Percentiles rank a stretch among this genome's conserved stretches.
Conservation (phyloP, 2,113 vertebrate genomes). For the Podocnemis expansa region DNA sequence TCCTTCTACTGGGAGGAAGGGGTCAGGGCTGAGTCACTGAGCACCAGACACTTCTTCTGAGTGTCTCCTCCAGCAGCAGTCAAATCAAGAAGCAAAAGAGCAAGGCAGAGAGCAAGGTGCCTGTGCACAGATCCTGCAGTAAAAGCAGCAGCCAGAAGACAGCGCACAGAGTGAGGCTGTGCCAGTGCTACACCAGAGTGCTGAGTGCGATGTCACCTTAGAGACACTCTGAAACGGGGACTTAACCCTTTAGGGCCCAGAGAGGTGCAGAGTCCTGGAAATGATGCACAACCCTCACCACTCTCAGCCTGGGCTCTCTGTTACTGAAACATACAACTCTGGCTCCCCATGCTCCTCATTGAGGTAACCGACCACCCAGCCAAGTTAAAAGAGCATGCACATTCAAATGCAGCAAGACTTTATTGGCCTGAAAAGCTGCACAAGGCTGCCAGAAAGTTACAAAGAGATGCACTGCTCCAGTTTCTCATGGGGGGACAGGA, state of each 20-base stretch:
- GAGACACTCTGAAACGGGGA: constrained; percentile 59
- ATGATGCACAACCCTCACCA: rapidly evolving
- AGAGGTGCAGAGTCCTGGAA: not conserved
- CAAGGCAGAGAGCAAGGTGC: not conserved
- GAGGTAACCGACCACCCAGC: not conserved
- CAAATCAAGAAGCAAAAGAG: not conserved
- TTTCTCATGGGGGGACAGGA: not conserved
- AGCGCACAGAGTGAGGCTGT: constrained; percentile 48
- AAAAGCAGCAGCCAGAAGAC: constrained; percentile 43
- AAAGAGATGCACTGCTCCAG: not conserved
- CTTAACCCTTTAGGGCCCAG: constrained; percentile 53
- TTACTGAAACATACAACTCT: not conserved
- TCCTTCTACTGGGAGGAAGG: not conserved
- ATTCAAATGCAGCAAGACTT: not conserved
- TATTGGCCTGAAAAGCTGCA: not conserved
- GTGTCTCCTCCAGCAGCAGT: not conserved
- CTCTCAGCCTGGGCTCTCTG: rapidly evolving
- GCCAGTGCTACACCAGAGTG: constrained; percentile 19
- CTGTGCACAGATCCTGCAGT: not conserved
- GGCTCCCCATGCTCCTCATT: not conserved
- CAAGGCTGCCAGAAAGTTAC: not conserved
- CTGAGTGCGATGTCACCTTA: constrained; percentile 70
- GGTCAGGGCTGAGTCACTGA: not conserved
- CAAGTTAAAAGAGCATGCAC: rapidly evolving
- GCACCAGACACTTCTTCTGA: not conserved